A percentile compares a stretch with the other conserved stretches of the same genome.
phyloP scores from a whole-genome alignment of 2,888 invertebrate species.

The Hydrotaea cyrtoneurina region DNA sequence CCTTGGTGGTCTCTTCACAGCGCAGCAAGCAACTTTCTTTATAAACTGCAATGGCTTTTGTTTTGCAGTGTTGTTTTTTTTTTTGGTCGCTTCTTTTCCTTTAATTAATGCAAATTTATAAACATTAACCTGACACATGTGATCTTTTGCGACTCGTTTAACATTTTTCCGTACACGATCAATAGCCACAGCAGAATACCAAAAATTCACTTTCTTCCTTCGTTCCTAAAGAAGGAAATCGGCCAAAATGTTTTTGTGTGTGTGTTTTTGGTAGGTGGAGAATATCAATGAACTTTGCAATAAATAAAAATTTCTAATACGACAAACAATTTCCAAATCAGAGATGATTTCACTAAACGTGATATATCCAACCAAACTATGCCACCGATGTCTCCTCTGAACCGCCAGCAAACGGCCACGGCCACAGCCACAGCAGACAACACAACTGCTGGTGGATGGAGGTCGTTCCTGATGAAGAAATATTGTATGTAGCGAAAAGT shows the following conservation, averaged over 20 bases:
- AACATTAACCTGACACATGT: constrained; percentile 34
- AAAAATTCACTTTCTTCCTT: constrained; percentile 39
- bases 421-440: background rate
- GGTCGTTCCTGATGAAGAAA: background rate
- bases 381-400: constrained; percentile 4
- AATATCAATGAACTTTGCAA: constrained; percentile 37
- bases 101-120: constrained; percentile 41
- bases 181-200: background rate
- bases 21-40: background rate
- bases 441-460: constrained; percentile 20
- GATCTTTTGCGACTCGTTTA: constrained; percentile 24
- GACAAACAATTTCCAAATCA: constrained; percentile 7
- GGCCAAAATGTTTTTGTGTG: background rate
- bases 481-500: background rate
- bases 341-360: constrained; percentile 65
- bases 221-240: background rate
- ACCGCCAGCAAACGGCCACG: background rate
- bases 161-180: constrained; percentile 30
- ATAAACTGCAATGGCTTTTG: background rate
- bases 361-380: constrained; percentile 27
- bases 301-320: background rate
- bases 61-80: background rate
- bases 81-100: no score
- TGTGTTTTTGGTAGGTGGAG: background rate
- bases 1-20: background rate